Conservation (phyloP, 2,797 vertebrate species). For the Danio kyathit region DNA sequence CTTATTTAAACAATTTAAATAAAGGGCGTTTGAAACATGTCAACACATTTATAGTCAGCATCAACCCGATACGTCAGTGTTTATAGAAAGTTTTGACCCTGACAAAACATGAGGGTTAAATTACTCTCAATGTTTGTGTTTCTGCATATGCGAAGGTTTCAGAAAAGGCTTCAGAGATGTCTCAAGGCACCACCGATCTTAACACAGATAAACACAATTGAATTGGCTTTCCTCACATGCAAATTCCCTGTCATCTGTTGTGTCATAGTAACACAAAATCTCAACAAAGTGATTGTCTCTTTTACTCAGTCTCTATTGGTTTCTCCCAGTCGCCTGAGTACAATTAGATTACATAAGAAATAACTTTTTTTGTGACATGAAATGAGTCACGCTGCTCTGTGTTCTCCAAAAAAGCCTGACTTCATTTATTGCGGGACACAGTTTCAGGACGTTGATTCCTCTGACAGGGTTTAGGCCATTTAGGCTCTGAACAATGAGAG, state of each 20-base stretch:
- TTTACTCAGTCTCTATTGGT: conserved; percentile 20
- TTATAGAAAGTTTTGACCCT: not conserved
- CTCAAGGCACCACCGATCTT: not conserved
- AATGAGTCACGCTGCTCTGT: conserved; percentile 56
- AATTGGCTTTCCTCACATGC: not conserved
- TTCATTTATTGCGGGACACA: conserved; percentile 4
- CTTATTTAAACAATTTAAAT: not conserved
- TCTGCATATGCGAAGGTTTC: not conserved
- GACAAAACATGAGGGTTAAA: not conserved
- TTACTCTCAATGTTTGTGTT: not conserved
- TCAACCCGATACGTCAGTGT: not conserved
- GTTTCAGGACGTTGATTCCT: not conserved
- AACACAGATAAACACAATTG: not conserved
- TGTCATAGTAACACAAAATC: conserved; percentile 42
- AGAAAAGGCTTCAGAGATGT: not conserved
- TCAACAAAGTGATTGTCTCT: conserved; percentile 29
- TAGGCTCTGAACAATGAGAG: conserved; percentile 34
- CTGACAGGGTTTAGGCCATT: conserved; percentile 32
- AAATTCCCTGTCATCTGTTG: not conserved
- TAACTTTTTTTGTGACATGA: conserved; percentile 13
- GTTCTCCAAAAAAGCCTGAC: conserved; percentile 14
- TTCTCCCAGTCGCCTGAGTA: conserved; percentile 39
- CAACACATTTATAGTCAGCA: not conserved
- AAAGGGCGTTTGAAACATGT: not conserved
- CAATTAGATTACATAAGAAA: conserved; percentile 55